A percentile compares a stretch with the other conserved stretches of the same genome.
These are phyloP conservation scores for Tetragonisca angustula DNA, from an alignment of 2,888 invertebrate genomes.

Conservation along the genomic window DNA sequence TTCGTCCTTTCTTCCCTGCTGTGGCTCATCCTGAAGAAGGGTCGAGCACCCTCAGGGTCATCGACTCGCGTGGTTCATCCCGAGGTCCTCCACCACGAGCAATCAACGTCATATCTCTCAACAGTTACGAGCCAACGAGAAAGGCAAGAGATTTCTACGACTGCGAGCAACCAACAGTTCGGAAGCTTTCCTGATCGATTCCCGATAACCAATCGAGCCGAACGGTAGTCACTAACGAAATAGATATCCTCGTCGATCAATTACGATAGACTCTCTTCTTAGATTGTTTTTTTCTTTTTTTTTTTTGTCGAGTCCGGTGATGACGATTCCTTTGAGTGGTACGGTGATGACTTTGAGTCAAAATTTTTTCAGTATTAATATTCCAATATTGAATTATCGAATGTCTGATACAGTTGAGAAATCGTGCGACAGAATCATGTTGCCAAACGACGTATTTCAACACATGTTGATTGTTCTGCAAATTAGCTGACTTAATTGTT, in stretches of 20 bases:
- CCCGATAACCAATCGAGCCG: constrained; percentile 67
- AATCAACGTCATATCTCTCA: constrained; percentile 77
- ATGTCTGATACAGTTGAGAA: not conserved
- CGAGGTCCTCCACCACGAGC: constrained; percentile 67
- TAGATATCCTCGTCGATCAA: constrained; percentile 56
- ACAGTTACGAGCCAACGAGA: constrained; percentile 56
- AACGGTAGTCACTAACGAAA: constrained; percentile 65
- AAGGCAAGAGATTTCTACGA: constrained; percentile 69
- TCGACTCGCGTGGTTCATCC: constrained; percentile 68
- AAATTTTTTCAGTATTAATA: not conserved
- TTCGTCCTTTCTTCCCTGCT: constrained; percentile 7
- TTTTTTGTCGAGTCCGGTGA: constrained; percentile 25
- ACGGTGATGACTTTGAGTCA: not conserved
- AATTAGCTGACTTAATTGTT: not conserved
- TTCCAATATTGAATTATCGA: not conserved
- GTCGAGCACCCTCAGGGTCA: constrained; percentile 61
- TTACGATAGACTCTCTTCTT: constrained; percentile 46
- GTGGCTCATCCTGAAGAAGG: constrained; percentile 35
- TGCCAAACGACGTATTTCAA: not conserved
- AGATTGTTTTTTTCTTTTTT: not conserved
- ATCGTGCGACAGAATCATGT: not conserved
- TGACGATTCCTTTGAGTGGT: not conserved
- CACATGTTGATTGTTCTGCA: not conserved
- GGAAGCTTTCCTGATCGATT: constrained; percentile 66
- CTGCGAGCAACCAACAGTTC: constrained; percentile 57